Evolutionary conservation across 2,888 invertebrate genomes (phyloP), one percentile per base, ranked within the genome.

Genomic region (Lucinisca nassula): DNA sequence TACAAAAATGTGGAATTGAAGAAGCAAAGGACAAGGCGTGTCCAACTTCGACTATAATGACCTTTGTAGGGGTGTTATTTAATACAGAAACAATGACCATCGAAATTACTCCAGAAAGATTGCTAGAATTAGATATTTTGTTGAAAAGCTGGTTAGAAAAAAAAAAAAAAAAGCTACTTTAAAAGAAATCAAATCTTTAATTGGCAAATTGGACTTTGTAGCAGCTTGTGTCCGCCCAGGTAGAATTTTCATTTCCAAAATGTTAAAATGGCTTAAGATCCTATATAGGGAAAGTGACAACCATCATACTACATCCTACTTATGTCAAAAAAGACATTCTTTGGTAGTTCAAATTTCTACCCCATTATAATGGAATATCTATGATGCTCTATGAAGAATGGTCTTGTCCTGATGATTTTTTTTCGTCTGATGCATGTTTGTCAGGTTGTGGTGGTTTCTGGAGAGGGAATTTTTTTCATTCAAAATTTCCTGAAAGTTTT

Each of bases 271-370:
- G 70, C 49, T 79, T 4, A 70, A 72, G 32, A 24, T 74, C 0
- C 30, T 82, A 37, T 49, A 75, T 49, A 75, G 2, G 21, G 61
- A 37, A 45, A 37, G 70, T 51, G 12, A 17, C n/a, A 51, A n/a
- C 3, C 21, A 24, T 30, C 30, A 61, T 12, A 27, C 4, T 3
- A 76, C 76, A n/a, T 67, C 51, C 82, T 49, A 1, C 8, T 24
- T 40, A 79, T 49, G 67, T 82, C 12, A 82, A 72, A 32, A 45
- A 67, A 35, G 78, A 83, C 37, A 38, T 83, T 12, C 24, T 35
- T 17, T 78, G 78, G 83, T 83, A 73, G 83, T 3, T 10, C 45
- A 27, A 14, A 24, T 76, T 82, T 78, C 24, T 78, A 24, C 78
- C 78, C 37, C n/a, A 12, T n/a, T 78, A 61, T 24, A 61, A 78